Conservation (phyloP, 1,140 invertebrate species). For the Pollicipes pollicipes region DNA sequence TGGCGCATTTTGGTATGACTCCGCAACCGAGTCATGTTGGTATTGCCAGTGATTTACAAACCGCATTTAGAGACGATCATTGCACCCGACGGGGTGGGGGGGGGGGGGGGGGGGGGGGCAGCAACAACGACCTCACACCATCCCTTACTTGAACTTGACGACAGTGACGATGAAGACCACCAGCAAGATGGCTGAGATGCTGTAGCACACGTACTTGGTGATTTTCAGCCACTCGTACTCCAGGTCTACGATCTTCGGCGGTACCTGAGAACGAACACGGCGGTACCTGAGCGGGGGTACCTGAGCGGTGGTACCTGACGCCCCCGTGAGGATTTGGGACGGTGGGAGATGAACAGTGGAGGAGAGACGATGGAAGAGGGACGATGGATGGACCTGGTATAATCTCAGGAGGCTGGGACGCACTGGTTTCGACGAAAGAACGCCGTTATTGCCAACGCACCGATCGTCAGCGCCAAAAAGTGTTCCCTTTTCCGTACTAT, state of each 20-base stretch:
- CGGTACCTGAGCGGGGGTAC: no score
- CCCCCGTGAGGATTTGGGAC: not conserved
- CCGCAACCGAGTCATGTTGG: not conserved
- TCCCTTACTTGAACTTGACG: conserved; percentile 8
- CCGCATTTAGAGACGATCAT: not conserved
- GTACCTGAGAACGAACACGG: no score
- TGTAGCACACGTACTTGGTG: conserved; percentile 17
- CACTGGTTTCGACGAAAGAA: no score
- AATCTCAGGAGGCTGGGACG: no score
- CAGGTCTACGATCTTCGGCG: conserved; percentile 6
- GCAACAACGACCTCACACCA: not conserved
- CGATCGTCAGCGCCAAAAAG: no score
- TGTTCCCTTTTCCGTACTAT: no score
- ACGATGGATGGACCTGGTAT: no score
- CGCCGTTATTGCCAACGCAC: no score
- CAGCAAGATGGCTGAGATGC: conserved; percentile 17
- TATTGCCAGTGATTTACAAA: not conserved
- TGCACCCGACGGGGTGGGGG: not conserved
- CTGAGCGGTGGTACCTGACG: not conserved
- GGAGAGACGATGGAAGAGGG: no score
- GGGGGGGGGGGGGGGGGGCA: not conserved
- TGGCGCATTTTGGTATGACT: no score
- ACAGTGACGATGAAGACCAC: conserved; percentile 18
- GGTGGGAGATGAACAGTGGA: not conserved
- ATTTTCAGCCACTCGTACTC: conserved; percentile 18